phyloP scores from a whole-genome alignment of 1,140 invertebrate species.

The Steinernema khuongi region DNA sequence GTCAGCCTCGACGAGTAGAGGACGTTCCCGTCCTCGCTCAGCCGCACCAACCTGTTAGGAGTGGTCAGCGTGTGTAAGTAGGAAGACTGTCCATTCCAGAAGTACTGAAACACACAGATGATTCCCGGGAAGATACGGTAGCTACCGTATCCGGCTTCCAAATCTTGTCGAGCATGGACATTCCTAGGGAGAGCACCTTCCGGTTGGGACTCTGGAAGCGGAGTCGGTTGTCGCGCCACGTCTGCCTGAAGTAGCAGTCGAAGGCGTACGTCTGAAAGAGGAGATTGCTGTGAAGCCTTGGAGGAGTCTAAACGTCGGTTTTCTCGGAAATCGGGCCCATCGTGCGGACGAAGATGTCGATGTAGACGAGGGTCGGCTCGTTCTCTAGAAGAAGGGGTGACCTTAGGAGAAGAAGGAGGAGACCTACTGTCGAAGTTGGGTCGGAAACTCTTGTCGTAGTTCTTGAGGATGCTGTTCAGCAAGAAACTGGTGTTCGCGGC shows the following conservation, averaged over 20 bases:
- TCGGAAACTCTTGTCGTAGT: constrained; percentile 14
- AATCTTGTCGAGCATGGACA: constrained; percentile 58
- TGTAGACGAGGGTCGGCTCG: constrained; percentile 3
- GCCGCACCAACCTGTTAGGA: constrained; percentile 60
- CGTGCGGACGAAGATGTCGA: not conserved
- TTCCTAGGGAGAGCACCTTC: constrained; percentile 58
- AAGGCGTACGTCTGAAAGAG: constrained; percentile 1
- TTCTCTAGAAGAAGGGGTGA: not conserved
- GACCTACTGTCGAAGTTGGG: constrained; percentile 5
- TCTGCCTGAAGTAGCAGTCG: constrained; percentile 71
- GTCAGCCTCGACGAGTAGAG: constrained; percentile 84
- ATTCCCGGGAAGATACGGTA: not conserved
- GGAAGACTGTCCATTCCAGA: constrained; percentile 59
- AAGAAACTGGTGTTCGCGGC: not conserved
- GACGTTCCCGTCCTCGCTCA: constrained; percentile 73
- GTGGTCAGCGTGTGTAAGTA: constrained; percentile 60
- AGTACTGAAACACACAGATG: constrained; percentile 41
- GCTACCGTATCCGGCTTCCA: constrained; percentile 42
- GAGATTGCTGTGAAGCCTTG: not conserved
- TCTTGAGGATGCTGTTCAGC: constrained; percentile 17
- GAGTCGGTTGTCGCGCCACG: constrained; percentile 65
- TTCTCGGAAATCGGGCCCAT: constrained; percentile 19
- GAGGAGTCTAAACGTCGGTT: constrained; percentile 5
- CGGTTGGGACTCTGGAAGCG: constrained; percentile 48
- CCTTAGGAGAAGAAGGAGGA: not conserved